Conservation (phyloP, 2,113 vertebrate genomes). For the Recurvirostra avosetta region DNA sequence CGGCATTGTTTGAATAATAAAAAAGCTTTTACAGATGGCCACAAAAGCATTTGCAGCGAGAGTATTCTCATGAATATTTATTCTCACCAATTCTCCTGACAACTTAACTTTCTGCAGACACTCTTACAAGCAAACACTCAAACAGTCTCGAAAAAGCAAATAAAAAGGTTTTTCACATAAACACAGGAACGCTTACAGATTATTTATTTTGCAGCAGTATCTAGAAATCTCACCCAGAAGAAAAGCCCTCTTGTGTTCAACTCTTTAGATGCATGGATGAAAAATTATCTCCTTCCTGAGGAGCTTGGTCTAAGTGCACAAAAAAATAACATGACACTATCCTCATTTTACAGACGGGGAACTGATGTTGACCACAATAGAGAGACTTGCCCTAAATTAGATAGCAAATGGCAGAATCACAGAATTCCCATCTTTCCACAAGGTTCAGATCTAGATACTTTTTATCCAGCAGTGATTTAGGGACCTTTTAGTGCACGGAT, state of each 20-base stretch:
- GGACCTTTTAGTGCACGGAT: background rate
- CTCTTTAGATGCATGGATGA: background rate
- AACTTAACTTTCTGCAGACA: constrained; percentile 23
- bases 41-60: background rate
- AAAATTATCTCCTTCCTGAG: background rate
- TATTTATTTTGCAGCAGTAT: background rate
- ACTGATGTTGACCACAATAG: background rate
- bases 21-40: constrained; percentile 58
- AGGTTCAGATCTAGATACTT: background rate
- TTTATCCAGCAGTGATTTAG: background rate
- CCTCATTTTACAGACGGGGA: background rate
- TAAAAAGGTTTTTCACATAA: constrained; percentile 27
- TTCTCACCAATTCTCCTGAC: constrained; percentile 23
- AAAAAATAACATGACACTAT: background rate
- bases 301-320: background rate
- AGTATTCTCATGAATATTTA: constrained; percentile 61
- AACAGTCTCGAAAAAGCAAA: background rate
- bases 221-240: background rate
- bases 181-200: background rate
- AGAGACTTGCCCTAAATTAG: background rate
- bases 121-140: constrained; percentile 7
- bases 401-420: background rate
- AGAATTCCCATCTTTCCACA: background rate
- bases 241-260: constrained; percentile 45
- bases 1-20: constrained; percentile 44